phyloP scores from a whole-genome alignment of 2,888 invertebrate species.

The Himalopsyche kuldschensis region DNA sequence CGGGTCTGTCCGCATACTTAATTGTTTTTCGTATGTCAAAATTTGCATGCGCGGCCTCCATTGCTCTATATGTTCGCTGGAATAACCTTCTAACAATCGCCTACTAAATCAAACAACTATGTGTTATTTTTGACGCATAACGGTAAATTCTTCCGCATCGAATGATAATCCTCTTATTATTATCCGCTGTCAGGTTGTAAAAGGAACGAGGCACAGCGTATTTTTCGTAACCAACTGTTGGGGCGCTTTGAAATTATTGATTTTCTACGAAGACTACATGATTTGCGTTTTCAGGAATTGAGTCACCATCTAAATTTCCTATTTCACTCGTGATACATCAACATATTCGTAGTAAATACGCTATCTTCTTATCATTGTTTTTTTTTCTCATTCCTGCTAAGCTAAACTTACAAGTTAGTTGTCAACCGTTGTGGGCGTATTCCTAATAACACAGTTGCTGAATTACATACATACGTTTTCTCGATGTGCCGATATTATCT shows the following conservation, averaged over 20 bases:
- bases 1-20: not conserved
- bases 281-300: constrained; percentile 17
- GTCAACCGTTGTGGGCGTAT: not conserved
- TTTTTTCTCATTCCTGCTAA: not conserved
- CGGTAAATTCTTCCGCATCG: not conserved
- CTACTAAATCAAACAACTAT: not conserved
- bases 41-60: constrained; percentile 20
- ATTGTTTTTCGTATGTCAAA: constrained; percentile 17
- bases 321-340: not conserved
- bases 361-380: not conserved
- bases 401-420: not conserved
- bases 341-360: not conserved
- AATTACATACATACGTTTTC: no score
- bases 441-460: not conserved
- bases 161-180: not conserved
- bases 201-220: not conserved
- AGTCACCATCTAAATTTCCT: not conserved
- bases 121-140: not conserved
- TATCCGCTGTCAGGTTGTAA: not conserved
- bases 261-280: constrained; percentile 18
- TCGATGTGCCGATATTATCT: not conserved
- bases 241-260: constrained; percentile 17
- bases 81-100: not conserved
- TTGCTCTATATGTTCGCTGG: not conserved
- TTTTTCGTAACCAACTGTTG: constrained; percentile 19